phyloP scores from a whole-genome alignment of 2,888 invertebrate species.

The Drosophila infuscata region DNA sequence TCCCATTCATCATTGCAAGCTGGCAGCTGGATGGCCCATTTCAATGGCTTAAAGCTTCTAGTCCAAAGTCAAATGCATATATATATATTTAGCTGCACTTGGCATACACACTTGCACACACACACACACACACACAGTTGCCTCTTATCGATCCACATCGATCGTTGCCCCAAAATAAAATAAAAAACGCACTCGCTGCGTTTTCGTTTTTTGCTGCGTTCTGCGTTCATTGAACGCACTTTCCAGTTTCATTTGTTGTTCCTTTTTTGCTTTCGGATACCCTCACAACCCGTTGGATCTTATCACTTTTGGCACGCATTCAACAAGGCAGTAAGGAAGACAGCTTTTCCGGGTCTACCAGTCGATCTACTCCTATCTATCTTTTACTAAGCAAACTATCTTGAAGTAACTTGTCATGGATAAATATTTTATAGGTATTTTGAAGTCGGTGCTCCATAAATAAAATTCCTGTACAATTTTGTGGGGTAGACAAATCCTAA shows the following conservation, averaged over 20 bases:
- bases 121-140: background rate
- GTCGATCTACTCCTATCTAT: background rate
- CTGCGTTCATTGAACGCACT: slow-evolving; percentile 80
- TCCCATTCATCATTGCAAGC: slow-evolving; percentile 37
- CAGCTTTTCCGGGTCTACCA: too few relatives aligned
- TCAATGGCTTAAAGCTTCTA: slow-evolving; percentile 24
- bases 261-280: slow-evolving; percentile 1
- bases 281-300: background rate
- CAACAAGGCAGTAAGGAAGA: background rate
- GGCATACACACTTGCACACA: slow-evolving; percentile 24
- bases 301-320: slow-evolving; percentile 2
- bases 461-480: background rate
- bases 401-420: background rate
- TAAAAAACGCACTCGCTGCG: slow-evolving; percentile 14
- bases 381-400: background rate
- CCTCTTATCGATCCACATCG: slow-evolving; percentile 43
- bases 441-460: background rate
- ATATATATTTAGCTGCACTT: slow-evolving; percentile 35
- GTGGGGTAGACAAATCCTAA: background rate
- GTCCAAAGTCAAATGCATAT: slow-evolving; percentile 44
- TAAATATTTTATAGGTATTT: background rate
- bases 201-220: slow-evolving; percentile 12
- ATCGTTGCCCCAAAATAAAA: slow-evolving; percentile 48
- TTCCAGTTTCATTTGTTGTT: slow-evolving; percentile 37
- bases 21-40: slow-evolving; percentile 31